phyloP scores from a whole-genome alignment of 2,888 invertebrate genomes.

The Morpho deidamia region DNA sequence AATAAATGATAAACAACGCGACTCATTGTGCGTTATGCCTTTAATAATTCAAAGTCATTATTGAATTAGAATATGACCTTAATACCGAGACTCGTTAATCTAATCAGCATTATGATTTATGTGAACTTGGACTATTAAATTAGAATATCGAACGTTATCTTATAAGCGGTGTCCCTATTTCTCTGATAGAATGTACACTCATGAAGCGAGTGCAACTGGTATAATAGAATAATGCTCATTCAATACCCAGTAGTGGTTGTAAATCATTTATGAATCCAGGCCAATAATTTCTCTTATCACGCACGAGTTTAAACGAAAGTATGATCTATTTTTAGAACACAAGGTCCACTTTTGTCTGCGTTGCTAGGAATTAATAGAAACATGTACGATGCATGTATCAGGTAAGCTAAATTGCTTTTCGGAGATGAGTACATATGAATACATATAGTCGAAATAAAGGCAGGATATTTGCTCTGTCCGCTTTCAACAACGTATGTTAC shows the following conservation, averaged over 20 bases:
- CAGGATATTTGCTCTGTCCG: slow-evolving; percentile 14
- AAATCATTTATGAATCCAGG: slow-evolving; percentile 32
- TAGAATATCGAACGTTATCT: not conserved
- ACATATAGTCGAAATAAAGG: slow-evolving; percentile 14
- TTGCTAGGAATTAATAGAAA: slow-evolving; percentile 34
- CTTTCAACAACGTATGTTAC: slow-evolving; percentile 5
- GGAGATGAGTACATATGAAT: slow-evolving; percentile 23
- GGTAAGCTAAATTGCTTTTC: slow-evolving; percentile 25
- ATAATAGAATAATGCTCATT: slow-evolving; percentile 26
- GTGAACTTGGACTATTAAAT: too few species aligned
- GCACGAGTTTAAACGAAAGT: slow-evolving; percentile 34
- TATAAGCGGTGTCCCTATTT: not conserved
- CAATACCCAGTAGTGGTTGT: slow-evolving; percentile 27
- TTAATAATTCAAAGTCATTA: too few species aligned
- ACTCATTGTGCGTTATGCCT: too few species aligned
- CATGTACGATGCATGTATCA: slow-evolving; percentile 23
- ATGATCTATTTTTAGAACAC: slow-evolving; percentile 31
- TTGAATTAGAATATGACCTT: too few species aligned
- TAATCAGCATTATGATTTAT: too few species aligned
- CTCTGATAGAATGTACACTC: slow-evolving; percentile 8
- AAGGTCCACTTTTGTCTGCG: slow-evolving; percentile 22
- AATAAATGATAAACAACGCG: too few species aligned
- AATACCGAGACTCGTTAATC: too few species aligned
- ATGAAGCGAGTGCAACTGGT: slow-evolving; percentile 18
- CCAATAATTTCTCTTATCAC: slow-evolving; percentile 31